These are phyloP conservation scores for Exephanes ischioxanthus DNA, from an alignment of 2,888 invertebrate species.

Conservation along the genomic window DNA sequence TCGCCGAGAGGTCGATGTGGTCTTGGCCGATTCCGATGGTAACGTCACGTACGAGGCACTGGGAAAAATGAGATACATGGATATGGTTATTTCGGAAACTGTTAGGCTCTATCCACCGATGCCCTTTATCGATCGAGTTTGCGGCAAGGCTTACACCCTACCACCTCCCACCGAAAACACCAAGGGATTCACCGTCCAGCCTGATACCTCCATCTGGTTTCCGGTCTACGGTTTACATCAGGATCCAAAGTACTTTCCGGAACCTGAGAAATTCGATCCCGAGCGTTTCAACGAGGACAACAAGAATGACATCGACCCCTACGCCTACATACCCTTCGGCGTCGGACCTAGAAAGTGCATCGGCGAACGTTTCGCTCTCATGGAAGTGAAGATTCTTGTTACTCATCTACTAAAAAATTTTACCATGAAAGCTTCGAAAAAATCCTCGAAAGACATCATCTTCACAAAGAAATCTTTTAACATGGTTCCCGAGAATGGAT, in stretches of 20 bases:
- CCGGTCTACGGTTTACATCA: slow-evolving; percentile 72
- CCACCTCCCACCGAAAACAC: slow-evolving; percentile 72
- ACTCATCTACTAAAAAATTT: slow-evolving; percentile 62
- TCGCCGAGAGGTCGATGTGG: slow-evolving; percentile 68
- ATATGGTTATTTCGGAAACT: slow-evolving; percentile 69
- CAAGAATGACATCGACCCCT: slow-evolving; percentile 69
- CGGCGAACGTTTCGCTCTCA: no score
- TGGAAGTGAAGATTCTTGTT: slow-evolving; percentile 51
- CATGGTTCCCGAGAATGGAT: slow-evolving; percentile 58
- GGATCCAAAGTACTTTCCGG: slow-evolving; percentile 72
- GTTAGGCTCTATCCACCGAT: no score
- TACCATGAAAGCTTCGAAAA: slow-evolving; percentile 76
- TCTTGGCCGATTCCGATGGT: slow-evolving; percentile 29
- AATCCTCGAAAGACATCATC: slow-evolving; percentile 82
- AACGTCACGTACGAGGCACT: slow-evolving; percentile 68
- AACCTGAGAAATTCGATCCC: slow-evolving; percentile 71
- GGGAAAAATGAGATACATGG: slow-evolving; percentile 60
- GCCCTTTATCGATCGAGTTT: slow-evolving; percentile 68
- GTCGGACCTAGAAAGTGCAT: slow-evolving; percentile 57
- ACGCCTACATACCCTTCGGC: slow-evolving; percentile 76
- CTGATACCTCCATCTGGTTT: slow-evolving; percentile 61
- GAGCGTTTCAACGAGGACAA: slow-evolving; percentile 69
- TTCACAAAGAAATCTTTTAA: slow-evolving; percentile 52
- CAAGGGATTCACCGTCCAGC: slow-evolving; percentile 60
- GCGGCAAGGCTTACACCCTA: slow-evolving; percentile 85